A percentile compares a stretch with the other conserved stretches of the same genome.
Conservation (phyloP, 1,140 invertebrate genomes). For the Achroia grisella region DNA sequence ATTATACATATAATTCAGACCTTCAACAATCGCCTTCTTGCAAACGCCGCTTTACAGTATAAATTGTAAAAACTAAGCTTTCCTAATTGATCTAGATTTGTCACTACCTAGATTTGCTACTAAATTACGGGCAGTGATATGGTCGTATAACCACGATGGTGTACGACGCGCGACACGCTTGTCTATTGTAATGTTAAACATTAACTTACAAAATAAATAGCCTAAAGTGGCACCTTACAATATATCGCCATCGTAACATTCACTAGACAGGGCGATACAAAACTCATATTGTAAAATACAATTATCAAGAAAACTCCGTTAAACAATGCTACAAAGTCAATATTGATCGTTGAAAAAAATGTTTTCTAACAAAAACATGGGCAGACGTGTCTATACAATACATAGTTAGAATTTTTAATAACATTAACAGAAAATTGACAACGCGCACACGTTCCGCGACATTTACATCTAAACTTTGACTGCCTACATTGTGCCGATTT, state of each 20-base stretch:
- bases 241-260: not conserved
- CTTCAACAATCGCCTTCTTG: conserved; percentile 14
- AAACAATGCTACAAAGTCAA: no score
- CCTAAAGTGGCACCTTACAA: conserved; percentile 17
- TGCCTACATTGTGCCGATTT: no score
- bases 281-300: no score
- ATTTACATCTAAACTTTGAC: no score
- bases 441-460: no score
- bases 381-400: no score
- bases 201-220: conserved; percentile 1
- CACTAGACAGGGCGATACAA: no score
- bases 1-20: conserved; percentile 7
- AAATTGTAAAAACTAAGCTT: conserved; percentile 2
- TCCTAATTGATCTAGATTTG: conserved; percentile 8
- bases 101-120: conserved; percentile 8
- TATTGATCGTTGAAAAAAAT: no score
- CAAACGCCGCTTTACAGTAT: conserved; percentile 6
- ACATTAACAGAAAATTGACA: no score
- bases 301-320: no score
- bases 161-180: not conserved
- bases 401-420: no score
- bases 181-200: not conserved
- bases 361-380: no score
- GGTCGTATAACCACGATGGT: not conserved
- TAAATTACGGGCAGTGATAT: conserved; percentile 4